Evolutionary conservation across 1,140 invertebrate genomes (phyloP), one percentile per base, ranked within the genome.

Genomic region (Geopemphigus sp.): DNA sequence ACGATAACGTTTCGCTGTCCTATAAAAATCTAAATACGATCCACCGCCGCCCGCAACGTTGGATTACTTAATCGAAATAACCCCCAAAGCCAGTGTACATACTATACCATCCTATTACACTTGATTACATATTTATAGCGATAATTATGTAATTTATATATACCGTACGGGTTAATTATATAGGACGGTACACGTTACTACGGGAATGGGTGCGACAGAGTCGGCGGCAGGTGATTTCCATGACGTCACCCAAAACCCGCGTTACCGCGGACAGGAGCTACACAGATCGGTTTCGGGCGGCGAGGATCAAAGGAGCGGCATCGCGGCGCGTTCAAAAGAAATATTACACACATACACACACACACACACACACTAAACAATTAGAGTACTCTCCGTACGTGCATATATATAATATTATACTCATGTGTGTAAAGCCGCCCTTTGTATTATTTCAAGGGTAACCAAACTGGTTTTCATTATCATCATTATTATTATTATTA

Each of bases 371-470:
- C 54, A 19, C 29, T 59, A 74, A 74, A 74, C 72, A 74, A 74
- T 74, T 74, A 74, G 72, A 74, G 72, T 73, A 73, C 70, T 54
- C 26, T 56, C 10, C 26, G 26, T 73, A 64, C 29, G 19, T 19
- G 32, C 19, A 64, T 56, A 39, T 39, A 64, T 63, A 63, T 63
- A 29, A 64, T 64, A 64, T 45, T 64, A 45, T 39, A 39, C 32
- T 39, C 32, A 39, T 39, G 32, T 39, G 32, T 39, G 32, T 39
- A 39, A 39, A 50, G 64, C 64, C 56, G 5, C 72, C 56, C 32
- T 74, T 59, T 57, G 53, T 74, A 74, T 74, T 74, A 74, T 59
- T 74, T 74, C 54, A 74, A 59, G 72, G 72, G 72, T 74, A 74
- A 74, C 72, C 72, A 6, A 45, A 74, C 72, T 74, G 72, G 72